phyloP scores from a whole-genome alignment of 2,888 invertebrate genomes.

The Catonia carolina region DNA sequence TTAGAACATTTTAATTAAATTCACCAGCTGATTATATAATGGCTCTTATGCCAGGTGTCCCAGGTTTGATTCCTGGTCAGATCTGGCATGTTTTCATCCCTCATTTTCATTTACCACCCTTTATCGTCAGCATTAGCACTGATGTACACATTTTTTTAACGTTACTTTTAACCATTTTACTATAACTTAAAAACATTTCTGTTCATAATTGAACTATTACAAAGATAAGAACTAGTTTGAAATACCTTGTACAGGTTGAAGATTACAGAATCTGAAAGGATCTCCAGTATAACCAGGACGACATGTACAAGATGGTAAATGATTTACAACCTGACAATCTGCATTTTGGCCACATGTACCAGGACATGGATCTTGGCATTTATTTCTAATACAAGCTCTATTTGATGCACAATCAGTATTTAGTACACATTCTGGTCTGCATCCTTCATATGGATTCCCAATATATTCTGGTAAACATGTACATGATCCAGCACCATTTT shows the following conservation, averaged over 20 bases:
- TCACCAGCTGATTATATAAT: too few relatives aligned
- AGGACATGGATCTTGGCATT: slow-evolving; percentile 71
- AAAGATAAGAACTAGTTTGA: too few relatives aligned
- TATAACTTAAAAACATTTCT: too few relatives aligned
- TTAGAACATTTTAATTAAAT: too few relatives aligned
- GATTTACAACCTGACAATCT: slow-evolving; percentile 67
- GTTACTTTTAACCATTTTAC: too few relatives aligned
- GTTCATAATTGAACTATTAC: too few relatives aligned
- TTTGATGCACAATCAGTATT: slow-evolving; percentile 67
- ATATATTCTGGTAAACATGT: slow-evolving; percentile 64
- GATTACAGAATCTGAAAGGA: slow-evolving; percentile 60
- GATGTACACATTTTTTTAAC: too few relatives aligned
- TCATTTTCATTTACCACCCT: too few relatives aligned
- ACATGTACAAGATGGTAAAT: slow-evolving; percentile 69
- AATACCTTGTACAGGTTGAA: slow-evolving; percentile 38
- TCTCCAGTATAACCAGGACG: slow-evolving; percentile 59
- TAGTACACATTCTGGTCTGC: slow-evolving; percentile 70
- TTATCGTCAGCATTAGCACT: too few relatives aligned
- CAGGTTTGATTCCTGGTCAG: too few relatives aligned
- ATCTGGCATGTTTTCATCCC: too few relatives aligned
- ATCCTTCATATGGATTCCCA: slow-evolving; percentile 67
- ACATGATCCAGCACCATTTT: slow-evolving; percentile 65
- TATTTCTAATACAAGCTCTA: slow-evolving; percentile 67
- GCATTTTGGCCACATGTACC: slow-evolving; percentile 68
- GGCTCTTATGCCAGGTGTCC: too few relatives aligned